Base-by-base conservation (phyloP, 1,140 invertebrate genomes). In the Heterodera schachtii region DNA sequence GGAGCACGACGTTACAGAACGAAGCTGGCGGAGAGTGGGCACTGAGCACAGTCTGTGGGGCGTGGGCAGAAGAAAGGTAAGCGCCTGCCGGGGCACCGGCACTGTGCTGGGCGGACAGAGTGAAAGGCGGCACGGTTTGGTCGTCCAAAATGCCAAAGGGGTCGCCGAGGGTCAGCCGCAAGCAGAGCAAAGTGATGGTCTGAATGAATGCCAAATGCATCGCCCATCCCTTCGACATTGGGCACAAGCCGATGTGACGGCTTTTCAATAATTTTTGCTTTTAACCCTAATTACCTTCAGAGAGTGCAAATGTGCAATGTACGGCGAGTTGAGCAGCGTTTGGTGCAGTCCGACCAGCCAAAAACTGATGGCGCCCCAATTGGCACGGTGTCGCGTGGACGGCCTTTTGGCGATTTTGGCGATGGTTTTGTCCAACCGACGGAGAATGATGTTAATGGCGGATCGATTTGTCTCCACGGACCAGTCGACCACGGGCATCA, bases 361-460 rank as follows among this genome's bases (percentile, higher is more conserved):
- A 57, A 94, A 94, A 80, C 95, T 94, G 1, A 96, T 96, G 5
- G 97, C 96, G 87, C 95, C 94, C 97, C 97, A 99, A 90, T 98
- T 96, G 0, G 94, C 95, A 82, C 96, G 95, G 87, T 95, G 93
- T 93, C 95, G 90, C 47, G 92, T 94, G 91, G 78, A 96, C 95
- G 94, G 19, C 94, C 93, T 98, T 90, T 99, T 99, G 66, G 95
- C 95, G 82, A 99, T 97, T 91, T 99, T 99, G 49, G 93, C 93
- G 88, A 99, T 98, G 0, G 97, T 96, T 91, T 98, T 97, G 89
- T 99, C 97, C 2, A 99, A 92, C 82, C 97, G 91, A 43, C 96
- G 92, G 3, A 98, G 91, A 81, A 99, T 95, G 82, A 95, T 94
- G 47, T 95, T 95, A 1, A 99, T 91, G 0, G 96, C 94, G 21